Percentiles rank a stretch among this genome's conserved stretches.
phyloP scores from a whole-genome alignment of 2,113 vertebrate species.

The Saguinus midas region DNA sequence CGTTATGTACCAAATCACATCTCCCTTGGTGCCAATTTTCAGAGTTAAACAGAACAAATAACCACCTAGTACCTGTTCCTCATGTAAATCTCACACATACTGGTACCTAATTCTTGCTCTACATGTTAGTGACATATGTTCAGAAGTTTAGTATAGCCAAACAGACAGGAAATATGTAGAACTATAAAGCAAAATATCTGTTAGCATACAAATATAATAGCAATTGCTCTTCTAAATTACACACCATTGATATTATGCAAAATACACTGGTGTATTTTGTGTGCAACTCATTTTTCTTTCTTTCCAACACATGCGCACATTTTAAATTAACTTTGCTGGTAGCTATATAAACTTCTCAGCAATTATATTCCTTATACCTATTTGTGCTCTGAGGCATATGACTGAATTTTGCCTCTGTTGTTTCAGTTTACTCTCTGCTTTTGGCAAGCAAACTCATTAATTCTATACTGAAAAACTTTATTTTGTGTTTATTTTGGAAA shows the following conservation, averaged over 20 bases:
- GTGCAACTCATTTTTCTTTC: not conserved
- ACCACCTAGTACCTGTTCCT: not conserved
- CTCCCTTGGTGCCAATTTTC: not conserved
- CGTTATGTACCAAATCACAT: not conserved
- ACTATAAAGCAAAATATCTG: not conserved
- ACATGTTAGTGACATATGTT: not conserved
- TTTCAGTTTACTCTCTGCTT: constrained; percentile 25
- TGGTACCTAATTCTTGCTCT: not conserved
- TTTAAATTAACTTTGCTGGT: not conserved
- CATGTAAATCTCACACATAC: not conserved
- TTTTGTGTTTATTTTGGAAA: constrained; percentile 6
- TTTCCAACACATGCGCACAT: not conserved
- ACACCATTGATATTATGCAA: not conserved
- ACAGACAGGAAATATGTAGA: not conserved
- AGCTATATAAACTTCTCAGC: not conserved
- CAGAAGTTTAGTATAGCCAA: too few relatives aligned
- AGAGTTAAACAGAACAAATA: constrained; percentile 18
- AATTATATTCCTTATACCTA: not conserved
- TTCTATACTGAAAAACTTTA: constrained; percentile 6
- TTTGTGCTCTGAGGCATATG: not conserved
- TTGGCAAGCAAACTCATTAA: not conserved
- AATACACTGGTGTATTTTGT: not conserved
- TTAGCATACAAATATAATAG: not conserved
- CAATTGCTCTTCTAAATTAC: not conserved
- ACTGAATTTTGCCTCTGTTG: not conserved